These are phyloP conservation scores for Saturnia pavonia DNA, from an alignment of 2,888 invertebrate species.

Conservation along the genomic window DNA sequence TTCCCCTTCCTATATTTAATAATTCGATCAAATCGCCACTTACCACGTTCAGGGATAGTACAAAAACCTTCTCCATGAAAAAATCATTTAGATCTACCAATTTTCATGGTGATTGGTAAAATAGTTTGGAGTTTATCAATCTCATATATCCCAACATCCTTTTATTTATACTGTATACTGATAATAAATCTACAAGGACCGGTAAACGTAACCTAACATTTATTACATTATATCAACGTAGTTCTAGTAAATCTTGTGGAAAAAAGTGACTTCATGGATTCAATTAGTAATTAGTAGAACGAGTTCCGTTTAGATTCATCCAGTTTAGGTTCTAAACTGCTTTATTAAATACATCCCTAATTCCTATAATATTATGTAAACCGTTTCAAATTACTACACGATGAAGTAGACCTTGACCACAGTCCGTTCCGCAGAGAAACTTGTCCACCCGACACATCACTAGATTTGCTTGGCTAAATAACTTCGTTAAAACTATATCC, in stretches of 20 bases:
- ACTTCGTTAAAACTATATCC: slow-evolving; percentile 5
- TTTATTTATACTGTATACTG: too few relatives aligned
- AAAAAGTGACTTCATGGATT: not conserved
- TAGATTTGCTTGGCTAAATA: slow-evolving; percentile 17
- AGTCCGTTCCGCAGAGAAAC: slow-evolving; percentile 11
- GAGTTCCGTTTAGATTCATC: not conserved
- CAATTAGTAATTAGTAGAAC: not conserved
- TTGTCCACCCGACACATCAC: slow-evolving; percentile 18
- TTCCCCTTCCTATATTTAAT: too few relatives aligned
- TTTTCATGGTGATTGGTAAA: not conserved
- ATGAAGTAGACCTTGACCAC: slow-evolving; percentile 20
- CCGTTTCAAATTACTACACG: slow-evolving; percentile 18
- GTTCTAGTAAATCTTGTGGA: not conserved
- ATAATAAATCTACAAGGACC: too few relatives aligned
- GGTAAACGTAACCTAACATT: too few relatives aligned
- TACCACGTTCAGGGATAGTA: too few relatives aligned
- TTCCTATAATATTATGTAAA: not conserved
- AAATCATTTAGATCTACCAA: not conserved
- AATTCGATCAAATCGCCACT: too few relatives aligned
- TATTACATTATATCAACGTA: not conserved
- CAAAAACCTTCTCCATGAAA: too few relatives aligned
- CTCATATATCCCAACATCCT: too few relatives aligned
- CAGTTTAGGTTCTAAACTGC: not conserved
- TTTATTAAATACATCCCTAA: not conserved
- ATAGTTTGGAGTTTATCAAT: not conserved